Evolutionary conservation across 2,797 vertebrate genomes (phyloP).

Genomic region (Schizopygopsis pylzovi): DNA sequence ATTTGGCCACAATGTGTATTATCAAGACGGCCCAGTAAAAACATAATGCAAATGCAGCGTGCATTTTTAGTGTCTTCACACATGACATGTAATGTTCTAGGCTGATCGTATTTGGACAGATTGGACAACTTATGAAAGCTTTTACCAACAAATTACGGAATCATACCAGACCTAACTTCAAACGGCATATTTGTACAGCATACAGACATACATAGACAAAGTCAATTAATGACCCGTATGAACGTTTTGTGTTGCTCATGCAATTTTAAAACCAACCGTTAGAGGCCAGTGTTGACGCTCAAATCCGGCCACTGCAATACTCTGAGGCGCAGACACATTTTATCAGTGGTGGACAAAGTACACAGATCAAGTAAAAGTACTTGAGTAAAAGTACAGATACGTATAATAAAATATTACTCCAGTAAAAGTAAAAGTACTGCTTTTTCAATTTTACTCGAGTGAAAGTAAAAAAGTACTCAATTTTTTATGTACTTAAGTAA

Average conservation of each 20-base stretch:
- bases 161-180: not conserved
- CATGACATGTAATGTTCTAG: not conserved
- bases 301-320: not conserved
- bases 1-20: not conserved
- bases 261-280: not conserved
- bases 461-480: too few relatives aligned
- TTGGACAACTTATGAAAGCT: not conserved
- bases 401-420: too few relatives aligned
- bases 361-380: too few relatives aligned
- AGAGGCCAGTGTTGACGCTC: constrained; percentile 8
- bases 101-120: not conserved
- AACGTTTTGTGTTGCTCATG: not conserved
- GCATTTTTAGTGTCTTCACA: not conserved
- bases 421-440: too few relatives aligned
- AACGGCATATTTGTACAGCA: not conserved
- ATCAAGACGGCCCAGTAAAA: not conserved
- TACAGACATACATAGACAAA: not conserved
- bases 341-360: too few relatives aligned
- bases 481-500: too few relatives aligned
- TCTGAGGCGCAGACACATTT: not conserved
- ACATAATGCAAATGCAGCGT: not conserved
- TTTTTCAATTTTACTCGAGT: too few relatives aligned
- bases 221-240: not conserved
- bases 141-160: not conserved
- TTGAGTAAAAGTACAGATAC: too few relatives aligned